Evolutionary conservation across 2,113 vertebrate genomes (phyloP).

Genomic region (Cephalopholis sonnerati): DNA sequence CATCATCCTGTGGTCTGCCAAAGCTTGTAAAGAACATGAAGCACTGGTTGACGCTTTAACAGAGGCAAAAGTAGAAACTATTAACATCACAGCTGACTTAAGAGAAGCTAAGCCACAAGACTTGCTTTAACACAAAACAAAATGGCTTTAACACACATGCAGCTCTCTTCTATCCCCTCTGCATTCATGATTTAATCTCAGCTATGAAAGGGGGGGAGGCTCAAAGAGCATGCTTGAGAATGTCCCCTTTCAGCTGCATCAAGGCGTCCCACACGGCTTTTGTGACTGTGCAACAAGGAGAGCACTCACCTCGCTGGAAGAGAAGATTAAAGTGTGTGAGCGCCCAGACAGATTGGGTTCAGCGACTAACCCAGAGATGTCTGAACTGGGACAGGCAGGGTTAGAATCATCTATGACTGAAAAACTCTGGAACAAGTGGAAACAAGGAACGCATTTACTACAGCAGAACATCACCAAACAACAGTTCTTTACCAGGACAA

Average conservation of each 20-base stretch:
- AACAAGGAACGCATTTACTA: constrained; percentile 90
- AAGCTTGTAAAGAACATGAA: constrained; percentile 56
- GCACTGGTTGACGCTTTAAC: constrained; percentile 30
- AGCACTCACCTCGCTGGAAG: constrained; percentile 95
- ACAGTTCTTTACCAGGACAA: constrained; percentile 36
- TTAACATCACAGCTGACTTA: constrained; percentile 56
- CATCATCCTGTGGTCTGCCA: constrained; percentile 29
- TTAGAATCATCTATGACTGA: constrained; percentile 95
- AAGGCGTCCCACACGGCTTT: constrained; percentile 72
- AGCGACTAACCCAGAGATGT: constrained; percentile 93
- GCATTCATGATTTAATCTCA: constrained; percentile 58
- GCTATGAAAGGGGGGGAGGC: constrained; percentile 55
- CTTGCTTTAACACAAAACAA: constrained; percentile 49
- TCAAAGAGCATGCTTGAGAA: constrained; percentile 79
- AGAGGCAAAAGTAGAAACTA: constrained; percentile 33
- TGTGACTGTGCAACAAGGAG: constrained; percentile 76
- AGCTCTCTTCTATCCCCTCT: constrained; percentile 49
- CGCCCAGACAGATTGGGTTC: constrained; percentile 95
- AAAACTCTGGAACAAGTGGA: constrained; percentile 94
- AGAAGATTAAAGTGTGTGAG: constrained; percentile 96
- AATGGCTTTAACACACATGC: constrained; percentile 60
- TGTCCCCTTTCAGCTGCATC: constrained; percentile 73
- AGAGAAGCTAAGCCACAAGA: constrained; percentile 53
- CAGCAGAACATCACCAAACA: constrained; percentile 67
- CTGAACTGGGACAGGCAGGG: constrained; percentile 90